These are phyloP conservation scores for Anguilla pacifica DNA, from an alignment of 2,797 vertebrate genomes.

Conservation along the genomic window DNA sequence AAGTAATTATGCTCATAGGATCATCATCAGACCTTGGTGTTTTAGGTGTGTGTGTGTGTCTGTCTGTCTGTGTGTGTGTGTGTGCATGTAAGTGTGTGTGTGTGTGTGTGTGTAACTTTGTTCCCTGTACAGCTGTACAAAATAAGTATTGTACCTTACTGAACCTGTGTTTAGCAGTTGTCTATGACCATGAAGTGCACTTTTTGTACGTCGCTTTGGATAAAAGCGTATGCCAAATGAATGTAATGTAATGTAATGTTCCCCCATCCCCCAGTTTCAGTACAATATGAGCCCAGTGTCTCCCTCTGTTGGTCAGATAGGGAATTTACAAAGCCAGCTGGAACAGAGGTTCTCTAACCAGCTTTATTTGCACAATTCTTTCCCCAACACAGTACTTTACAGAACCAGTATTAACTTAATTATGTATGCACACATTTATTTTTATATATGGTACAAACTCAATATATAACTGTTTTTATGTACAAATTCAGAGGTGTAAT, in stretches of 20 bases:
- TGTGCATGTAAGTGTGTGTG: neutral
- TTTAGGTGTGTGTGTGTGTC: neutral
- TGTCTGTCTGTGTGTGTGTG: neutral
- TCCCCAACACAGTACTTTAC: constrained; percentile 48
- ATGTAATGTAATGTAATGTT: too few species aligned
- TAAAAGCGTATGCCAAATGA: too few species aligned
- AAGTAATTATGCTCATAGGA: neutral
- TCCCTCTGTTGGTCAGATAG: neutral
- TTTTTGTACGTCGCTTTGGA: too few species aligned
- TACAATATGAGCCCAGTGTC: neutral
- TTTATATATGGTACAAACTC: constrained; percentile 52
- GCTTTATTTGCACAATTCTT: constrained; percentile 67
- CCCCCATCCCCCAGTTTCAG: neutral
- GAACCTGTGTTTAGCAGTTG: too few species aligned
- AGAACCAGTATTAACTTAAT: neutral
- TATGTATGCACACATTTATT: constrained; percentile 29
- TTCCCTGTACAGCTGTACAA: too few species aligned
- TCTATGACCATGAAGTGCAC: too few species aligned
- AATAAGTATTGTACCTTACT: too few species aligned
- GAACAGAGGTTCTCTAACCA: constrained; percentile 42
- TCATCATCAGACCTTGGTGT: neutral
- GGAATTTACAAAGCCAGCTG: neutral
- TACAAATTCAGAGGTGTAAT: constrained; percentile 56
- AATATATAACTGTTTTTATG: constrained; percentile 44
- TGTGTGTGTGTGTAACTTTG: neutral